phyloP scores from a whole-genome alignment of 2,797 vertebrate species.

The Enteromius argenteus region DNA sequence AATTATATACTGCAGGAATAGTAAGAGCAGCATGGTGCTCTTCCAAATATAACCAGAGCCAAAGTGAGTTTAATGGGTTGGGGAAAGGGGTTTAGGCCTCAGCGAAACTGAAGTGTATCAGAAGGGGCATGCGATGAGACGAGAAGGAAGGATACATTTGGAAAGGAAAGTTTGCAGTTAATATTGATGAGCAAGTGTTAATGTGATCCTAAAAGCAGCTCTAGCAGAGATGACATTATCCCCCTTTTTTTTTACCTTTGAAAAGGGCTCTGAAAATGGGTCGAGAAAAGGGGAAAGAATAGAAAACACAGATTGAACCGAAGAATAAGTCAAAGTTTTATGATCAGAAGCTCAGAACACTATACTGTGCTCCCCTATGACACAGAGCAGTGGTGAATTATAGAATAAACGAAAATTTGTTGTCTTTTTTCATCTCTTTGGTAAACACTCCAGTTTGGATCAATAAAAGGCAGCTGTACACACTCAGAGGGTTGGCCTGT shows the following conservation, averaged over 20 bases:
- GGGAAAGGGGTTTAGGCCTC: slow-evolving; percentile 41
- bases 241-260: slow-evolving; percentile 36
- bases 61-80: neutral
- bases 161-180: slow-evolving; percentile 63
- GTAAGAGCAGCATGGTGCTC: neutral
- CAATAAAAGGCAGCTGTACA: slow-evolving; percentile 59
- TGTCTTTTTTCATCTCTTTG: slow-evolving; percentile 62
- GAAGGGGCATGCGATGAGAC: slow-evolving; percentile 55
- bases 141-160: slow-evolving; percentile 58
- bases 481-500: slow-evolving; percentile 51
- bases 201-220: slow-evolving; percentile 54
- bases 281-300: slow-evolving; percentile 27
- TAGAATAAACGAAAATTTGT: slow-evolving; percentile 62
- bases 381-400: slow-evolving; percentile 65
- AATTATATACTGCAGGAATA: slow-evolving; percentile 18
- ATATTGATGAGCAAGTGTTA: slow-evolving; percentile 64
- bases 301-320: slow-evolving; percentile 44
- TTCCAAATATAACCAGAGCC: slow-evolving; percentile 24
- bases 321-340: slow-evolving; percentile 58
- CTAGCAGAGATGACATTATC: slow-evolving; percentile 38
- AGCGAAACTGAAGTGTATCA: slow-evolving; percentile 50
- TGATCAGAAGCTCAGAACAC: slow-evolving; percentile 64
- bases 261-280: slow-evolving; percentile 44
- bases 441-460: slow-evolving; percentile 57
- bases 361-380: slow-evolving; percentile 53